Evolutionary conservation across 2,797 vertebrate genomes (phyloP).

Genomic region (Margarornis squamiger): DNA sequence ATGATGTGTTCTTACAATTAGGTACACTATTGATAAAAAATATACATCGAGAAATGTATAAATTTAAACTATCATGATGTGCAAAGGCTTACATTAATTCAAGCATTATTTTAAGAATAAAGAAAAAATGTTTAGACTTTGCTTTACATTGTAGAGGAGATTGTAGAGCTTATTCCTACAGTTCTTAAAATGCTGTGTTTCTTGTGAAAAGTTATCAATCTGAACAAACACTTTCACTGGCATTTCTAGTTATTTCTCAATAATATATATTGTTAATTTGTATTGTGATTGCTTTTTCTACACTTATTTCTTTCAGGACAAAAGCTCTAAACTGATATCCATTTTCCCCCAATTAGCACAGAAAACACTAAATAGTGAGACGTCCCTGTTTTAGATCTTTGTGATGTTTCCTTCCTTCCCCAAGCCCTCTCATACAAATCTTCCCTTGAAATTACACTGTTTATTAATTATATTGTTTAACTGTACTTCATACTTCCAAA

Average conservation of each 20-base stretch:
- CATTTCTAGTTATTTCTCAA: constrained; percentile 18
- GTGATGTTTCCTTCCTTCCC: not conserved
- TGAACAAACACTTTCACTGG: not conserved
- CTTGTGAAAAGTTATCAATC: not conserved
- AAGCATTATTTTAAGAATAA: not conserved
- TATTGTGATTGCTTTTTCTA: not conserved
- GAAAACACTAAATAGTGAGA: not conserved
- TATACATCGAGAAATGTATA: not conserved
- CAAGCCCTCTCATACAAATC: not conserved
- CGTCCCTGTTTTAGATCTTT: not conserved
- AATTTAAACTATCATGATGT: not conserved
- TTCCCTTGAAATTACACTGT: not conserved
- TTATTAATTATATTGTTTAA: not conserved
- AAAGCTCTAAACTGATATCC: not conserved
- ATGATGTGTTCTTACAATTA: not conserved
- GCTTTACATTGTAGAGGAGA: not conserved
- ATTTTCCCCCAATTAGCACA: not conserved
- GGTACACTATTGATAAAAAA: not conserved
- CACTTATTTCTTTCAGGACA: not conserved
- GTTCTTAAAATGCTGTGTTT: not conserved
- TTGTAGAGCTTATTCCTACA: not conserved
- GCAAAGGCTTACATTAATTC: not conserved
- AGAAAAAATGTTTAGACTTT: not conserved
- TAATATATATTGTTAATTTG: not conserved
- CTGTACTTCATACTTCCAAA: not conserved